Base-by-base conservation (phyloP, 1,140 invertebrate genomes). In the Lutraria rhynchaena region DNA sequence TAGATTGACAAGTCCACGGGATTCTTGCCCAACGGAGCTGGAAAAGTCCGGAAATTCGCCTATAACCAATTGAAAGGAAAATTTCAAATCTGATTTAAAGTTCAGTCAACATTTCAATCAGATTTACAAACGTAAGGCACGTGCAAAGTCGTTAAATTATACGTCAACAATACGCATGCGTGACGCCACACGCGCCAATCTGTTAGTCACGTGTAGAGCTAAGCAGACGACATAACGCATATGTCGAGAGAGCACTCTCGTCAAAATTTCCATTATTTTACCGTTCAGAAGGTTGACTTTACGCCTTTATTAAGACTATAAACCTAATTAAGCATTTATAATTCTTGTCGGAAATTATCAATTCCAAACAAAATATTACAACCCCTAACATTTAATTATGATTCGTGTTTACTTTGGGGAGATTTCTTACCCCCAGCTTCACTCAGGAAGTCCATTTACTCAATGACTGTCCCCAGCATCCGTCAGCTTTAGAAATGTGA, bases 241-340 rank as follows among this genome's bases (percentile, higher is more conserved):
- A 70, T 55, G 63, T 65, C 76, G 24, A 55, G 37, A 24, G 53
- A 77, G 31, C n/a, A 41, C 37, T 69, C 76, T 35, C 27, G 31
- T 37, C 27, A 44, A 49, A 53, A 37, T 55, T 41, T 58, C 41
- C 37, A 80, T 80, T 57, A 67, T 80, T 24, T 49, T 69, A 15
- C 22, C 33, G 0, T 80, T 80, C 63, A 37, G 7, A 22, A 65
- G 37, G 63, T 69, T 80, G 76, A 80, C 76, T 80, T 70, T 58
- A 67, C 27, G 76, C 63, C 55, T 69, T 80, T 78, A 78, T 80
- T 51, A 70, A 33, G 67, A 27, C 65, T 70, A 80, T 80, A 80
- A 80, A 70, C 49, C 76, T 80, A 80, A 80, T 80, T 80, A 80
- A 61, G 60, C 76, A 53, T n/a, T 44, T 31, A 80, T 80, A 80